phyloP scores from a whole-genome alignment of 2,797 vertebrate species.

The Todus mexicanus region DNA sequence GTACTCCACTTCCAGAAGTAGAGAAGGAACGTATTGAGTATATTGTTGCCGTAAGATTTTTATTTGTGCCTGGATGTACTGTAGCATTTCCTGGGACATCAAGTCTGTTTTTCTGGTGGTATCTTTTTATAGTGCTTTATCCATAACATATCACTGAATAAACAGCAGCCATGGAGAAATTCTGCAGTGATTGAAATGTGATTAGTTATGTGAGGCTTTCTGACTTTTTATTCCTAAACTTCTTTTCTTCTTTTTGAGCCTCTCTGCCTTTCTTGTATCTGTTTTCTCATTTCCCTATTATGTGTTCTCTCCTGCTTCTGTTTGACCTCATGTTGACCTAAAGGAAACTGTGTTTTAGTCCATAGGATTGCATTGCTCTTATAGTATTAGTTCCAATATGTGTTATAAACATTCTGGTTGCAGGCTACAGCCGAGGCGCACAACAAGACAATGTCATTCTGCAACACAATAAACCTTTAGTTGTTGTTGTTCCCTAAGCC shows the following conservation, averaged over 20 bases:
- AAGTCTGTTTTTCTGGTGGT: neutral
- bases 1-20: neutral
- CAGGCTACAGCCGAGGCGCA: neutral
- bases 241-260: neutral
- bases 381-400: neutral
- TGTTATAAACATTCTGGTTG: constrained; percentile 20
- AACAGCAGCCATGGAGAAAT: neutral
- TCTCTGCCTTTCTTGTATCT: neutral
- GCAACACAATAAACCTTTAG: neutral
- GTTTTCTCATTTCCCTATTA: constrained; percentile 34
- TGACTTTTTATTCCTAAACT: neutral
- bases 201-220: neutral
- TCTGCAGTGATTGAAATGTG: neutral
- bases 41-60: neutral
- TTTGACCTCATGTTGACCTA: constrained; percentile 10
- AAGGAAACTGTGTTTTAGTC: neutral
- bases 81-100: neutral
- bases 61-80: neutral
- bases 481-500: neutral
- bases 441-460: neutral
- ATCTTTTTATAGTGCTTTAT: neutral
- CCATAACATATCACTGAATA: neutral
- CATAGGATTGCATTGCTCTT: constrained; percentile 9
- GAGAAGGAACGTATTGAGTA: neutral
- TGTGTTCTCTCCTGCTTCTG: neutral